Evolutionary conservation across 2,888 invertebrate genomes (phyloP), one percentile per base, ranked within the genome.

Genomic region (Pyralis farinalis): DNA sequence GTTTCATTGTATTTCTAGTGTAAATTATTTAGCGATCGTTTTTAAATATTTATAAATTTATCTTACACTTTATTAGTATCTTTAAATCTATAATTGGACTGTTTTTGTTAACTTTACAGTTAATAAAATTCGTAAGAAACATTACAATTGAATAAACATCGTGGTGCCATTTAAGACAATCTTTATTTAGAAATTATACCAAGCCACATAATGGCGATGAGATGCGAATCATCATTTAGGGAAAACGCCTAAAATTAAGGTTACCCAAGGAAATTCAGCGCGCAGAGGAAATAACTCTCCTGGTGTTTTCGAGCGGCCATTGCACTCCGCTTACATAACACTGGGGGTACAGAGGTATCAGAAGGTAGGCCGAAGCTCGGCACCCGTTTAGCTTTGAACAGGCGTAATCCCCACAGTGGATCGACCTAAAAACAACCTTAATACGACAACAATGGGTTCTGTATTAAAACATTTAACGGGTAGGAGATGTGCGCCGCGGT

Each of bases 261-360:
- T 62, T 62, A 63, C 53, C 59, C 47, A 47, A 58, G 63, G 55
- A 69, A 73, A 71, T 69, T 63, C 60, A 55, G 64, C 63, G 53
- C 60, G 55, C 43, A 63, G 65, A 72, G 62, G 67, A 67, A 69
- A 69, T 61, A 68, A 60, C 73, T 70, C 68, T 69, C 69, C 70
- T 63, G 60, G 65, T 70, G 64, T 77, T 76, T 71, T 69, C 67
- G 60, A 68, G 75, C 82, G 87, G 86, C 83, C 86, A 86, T 86
- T 86, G 86, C 85, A 82, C 86, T 68, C 84, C 63, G 58, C 77
- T 85, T 87, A 86, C 72, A 75, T 85, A 88, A 86, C 65, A 86
- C 83, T 72, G 78, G 85, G 85, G 80, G 73, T 64, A 70, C 80
- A 84, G 81, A 78, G 71, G 80, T 77, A 74, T 65, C 66, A 62